phyloP scores from a whole-genome alignment of 1,140 invertebrate species.

The Pectinophora gossypiella region DNA sequence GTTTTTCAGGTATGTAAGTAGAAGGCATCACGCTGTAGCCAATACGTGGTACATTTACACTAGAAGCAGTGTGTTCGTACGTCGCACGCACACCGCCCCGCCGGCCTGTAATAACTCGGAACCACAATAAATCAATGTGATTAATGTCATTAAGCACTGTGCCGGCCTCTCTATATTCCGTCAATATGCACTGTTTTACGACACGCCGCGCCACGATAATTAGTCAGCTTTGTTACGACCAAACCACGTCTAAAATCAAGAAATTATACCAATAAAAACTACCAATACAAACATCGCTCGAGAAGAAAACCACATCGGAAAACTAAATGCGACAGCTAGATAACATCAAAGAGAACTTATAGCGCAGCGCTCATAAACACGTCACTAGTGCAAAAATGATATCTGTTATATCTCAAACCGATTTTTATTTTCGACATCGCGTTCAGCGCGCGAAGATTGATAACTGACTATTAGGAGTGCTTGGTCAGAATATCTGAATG shows the following conservation, averaged over 20 bases:
- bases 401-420: conserved; percentile 60
- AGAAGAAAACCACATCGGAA: conserved; percentile 1
- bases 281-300: not conserved
- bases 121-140: conserved; percentile 76
- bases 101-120: conserved; percentile 75
- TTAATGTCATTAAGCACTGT: conserved; percentile 75
- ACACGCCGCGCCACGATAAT: conserved; percentile 69
- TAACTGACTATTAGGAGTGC: conserved; percentile 32
- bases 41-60: conserved; percentile 53
- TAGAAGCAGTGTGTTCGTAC: conserved; percentile 39
- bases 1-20: no score
- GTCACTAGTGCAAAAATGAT: conserved; percentile 59
- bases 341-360: conserved; percentile 62
- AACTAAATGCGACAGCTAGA: conserved; percentile 40
- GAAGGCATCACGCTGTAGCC: conserved; percentile 40
- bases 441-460: conserved; percentile 33
- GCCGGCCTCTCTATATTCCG: conserved; percentile 74
- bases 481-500: conserved; percentile 35
- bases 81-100: conserved; percentile 46
- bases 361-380: conserved; percentile 58
- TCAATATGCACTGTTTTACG: conserved; percentile 75
- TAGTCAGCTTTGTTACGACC: conserved; percentile 73
- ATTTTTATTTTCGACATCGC: conserved; percentile 16
- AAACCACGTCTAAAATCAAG: conserved; percentile 11
- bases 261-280: conserved; percentile 46